phyloP scores from a whole-genome alignment of 2,113 vertebrate species.

The Ptilonorhynchus violaceus region DNA sequence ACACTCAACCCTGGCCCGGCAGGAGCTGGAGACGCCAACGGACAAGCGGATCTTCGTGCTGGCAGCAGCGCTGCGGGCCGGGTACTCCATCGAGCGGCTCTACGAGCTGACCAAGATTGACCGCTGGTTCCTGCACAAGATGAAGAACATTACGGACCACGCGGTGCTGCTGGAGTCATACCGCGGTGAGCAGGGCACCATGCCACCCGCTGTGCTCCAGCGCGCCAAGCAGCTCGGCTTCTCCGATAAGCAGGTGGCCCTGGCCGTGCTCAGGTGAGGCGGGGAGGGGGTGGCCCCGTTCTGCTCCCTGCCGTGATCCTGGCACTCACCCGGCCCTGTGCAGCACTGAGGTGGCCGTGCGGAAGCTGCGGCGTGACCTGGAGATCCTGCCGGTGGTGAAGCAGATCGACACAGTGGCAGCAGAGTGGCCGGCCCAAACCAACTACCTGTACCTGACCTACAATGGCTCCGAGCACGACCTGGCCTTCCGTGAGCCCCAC shows the following conservation, averaged over 20 bases:
- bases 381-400: constrained; percentile 91
- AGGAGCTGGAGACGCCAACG: constrained; percentile 93
- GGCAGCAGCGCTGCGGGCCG: constrained; percentile 84
- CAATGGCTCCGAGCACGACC: constrained; percentile 83
- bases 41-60: constrained; percentile 96
- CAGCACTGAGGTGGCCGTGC: constrained; percentile 92
- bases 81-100: constrained; percentile 89
- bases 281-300: accelerated
- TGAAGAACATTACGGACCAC: constrained; percentile 90
- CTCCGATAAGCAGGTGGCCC: constrained; percentile 95
- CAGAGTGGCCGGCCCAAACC: constrained; percentile 93
- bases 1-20: background rate
- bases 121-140: constrained; percentile 96
- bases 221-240: constrained; percentile 95
- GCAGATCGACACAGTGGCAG: constrained; percentile 95
- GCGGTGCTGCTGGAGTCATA: constrained; percentile 80
- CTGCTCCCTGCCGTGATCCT: accelerated
- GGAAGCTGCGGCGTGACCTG: constrained; percentile 89
- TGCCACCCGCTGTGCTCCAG: constrained; percentile 79
- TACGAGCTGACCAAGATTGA: constrained; percentile 94
- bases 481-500: constrained; percentile 82
- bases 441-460: constrained; percentile 98
- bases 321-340: background rate
- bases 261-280: constrained; percentile 87
- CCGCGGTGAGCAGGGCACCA: constrained; percentile 75